Base-by-base conservation (phyloP, 2,888 invertebrate species). In the Acleris literana region DNA sequence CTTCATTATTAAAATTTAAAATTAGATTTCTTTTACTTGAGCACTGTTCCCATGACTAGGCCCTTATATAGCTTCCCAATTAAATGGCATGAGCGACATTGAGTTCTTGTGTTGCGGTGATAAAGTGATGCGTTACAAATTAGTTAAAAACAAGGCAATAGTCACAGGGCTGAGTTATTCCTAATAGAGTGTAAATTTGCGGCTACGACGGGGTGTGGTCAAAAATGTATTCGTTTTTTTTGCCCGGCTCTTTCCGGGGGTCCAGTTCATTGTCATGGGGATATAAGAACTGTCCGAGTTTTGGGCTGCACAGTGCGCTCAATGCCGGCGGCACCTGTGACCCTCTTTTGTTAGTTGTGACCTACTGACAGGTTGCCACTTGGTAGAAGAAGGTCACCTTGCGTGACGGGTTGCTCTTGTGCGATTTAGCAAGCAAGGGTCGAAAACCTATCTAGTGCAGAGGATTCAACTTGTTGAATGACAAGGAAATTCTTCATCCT, bases 361-460 rank as follows among this genome's bases (percentile, higher is more conserved):
- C 89, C 89, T 80, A 76, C 68, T 75, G 78, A 79, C 91, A 91
- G 88, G 90, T 91, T 75, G 78, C 78, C 90, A 91, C 88, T 90
- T 91, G 82, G 81, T 69, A 77, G 78, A 73, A 79, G 64, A 25
- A 74, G 79, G 78, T 79, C 81, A 80, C 74, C 76, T 76, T 70
- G 78, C 71, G 68, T 69, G 68, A 69, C 74, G 57, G 71, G 76
- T 72, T 57, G 65, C 58, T 70, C 48, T 67, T 66, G 46, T 65
- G 33, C n/a, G 16, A 48, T 55, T 20, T 16, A 18, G 29, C 17
- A 25, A 20, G 44, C 65, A 66, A 61, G 61, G 56, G 65, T 17
- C 20, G 11, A 16, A 39, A 25, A 6, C 25, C 25, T 33, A 9
- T 39, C 39, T 13, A 39, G 13, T 39, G 39, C 39, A 39, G 39